A percentile compares a stretch with the other conserved stretches of the same genome.
Conservation (phyloP, 2,113 vertebrate genomes). For the Halichoerus grypus region DNA sequence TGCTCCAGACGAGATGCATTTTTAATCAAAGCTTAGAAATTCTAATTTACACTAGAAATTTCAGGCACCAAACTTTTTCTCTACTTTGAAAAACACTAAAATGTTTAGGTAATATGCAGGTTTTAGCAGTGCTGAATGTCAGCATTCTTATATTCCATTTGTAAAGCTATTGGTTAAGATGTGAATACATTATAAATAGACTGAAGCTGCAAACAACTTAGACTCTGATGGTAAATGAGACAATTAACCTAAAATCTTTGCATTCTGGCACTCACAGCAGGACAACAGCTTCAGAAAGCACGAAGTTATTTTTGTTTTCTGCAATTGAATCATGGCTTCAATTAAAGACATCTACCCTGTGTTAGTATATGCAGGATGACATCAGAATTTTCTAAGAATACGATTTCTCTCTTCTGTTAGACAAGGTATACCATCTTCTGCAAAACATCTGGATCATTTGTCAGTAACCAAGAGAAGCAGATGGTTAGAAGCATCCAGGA, state of each 20-base stretch:
- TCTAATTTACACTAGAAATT: not conserved
- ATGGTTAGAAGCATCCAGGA: slow-evolving; percentile 68
- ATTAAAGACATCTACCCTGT: not conserved
- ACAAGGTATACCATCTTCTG: slow-evolving; percentile 70
- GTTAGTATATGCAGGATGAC: not conserved
- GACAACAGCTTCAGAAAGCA: not conserved
- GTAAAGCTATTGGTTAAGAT: slow-evolving; percentile 13
- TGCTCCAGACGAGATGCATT: not conserved
- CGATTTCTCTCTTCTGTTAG: not conserved
- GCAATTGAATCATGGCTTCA: not conserved
- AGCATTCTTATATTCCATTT: not conserved
- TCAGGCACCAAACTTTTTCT: not conserved
- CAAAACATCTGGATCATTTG: slow-evolving; percentile 71
- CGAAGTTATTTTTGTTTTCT: not conserved
- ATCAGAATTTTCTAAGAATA: not conserved
- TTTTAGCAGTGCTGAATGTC: not conserved
- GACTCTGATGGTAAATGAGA: slow-evolving; percentile 41
- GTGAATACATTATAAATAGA: not conserved
- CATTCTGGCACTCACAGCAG: slow-evolving; percentile 41
- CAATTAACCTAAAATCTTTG: slow-evolving; percentile 35
- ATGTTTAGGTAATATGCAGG: not conserved
- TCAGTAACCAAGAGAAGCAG: slow-evolving; percentile 67
- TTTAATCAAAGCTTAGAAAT: not conserved
- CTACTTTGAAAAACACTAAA: not conserved
- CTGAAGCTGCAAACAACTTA: not conserved